These are phyloP conservation scores for Lasioglossum morio DNA, from an alignment of 2,888 invertebrate species.

Conservation along the genomic window DNA sequence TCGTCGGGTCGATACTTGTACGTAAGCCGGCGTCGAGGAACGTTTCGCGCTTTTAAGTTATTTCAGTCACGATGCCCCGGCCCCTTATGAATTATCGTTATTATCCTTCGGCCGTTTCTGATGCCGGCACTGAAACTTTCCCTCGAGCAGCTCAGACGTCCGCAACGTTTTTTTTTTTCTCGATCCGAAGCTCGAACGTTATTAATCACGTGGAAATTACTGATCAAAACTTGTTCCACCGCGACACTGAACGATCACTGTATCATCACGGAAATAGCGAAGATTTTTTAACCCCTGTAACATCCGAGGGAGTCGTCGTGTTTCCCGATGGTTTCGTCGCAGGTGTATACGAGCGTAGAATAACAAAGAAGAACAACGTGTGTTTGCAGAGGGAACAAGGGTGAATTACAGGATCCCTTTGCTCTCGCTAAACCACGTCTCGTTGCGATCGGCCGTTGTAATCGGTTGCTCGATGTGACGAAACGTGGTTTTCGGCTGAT, in stretches of 20 bases:
- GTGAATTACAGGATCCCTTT: conserved; percentile 63
- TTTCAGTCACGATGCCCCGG: conserved; percentile 58
- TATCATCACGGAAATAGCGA: not conserved
- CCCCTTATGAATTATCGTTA: conserved; percentile 65
- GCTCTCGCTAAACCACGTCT: conserved; percentile 62
- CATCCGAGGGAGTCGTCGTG: not conserved
- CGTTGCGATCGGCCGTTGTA: conserved; percentile 62
- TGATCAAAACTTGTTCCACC: not conserved
- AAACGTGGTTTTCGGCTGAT: conserved; percentile 72
- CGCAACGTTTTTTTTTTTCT: not conserved
- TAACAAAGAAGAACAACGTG: not conserved
- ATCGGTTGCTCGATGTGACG: conserved; percentile 67
- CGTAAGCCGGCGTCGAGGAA: conserved; percentile 49
- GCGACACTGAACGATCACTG: not conserved
- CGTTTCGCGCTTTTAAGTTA: conserved; percentile 64
- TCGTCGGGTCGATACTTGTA: conserved; percentile 57
- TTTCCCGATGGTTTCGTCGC: not conserved
- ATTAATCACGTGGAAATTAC: not conserved
- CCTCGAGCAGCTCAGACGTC: not conserved
- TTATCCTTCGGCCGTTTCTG: conserved; percentile 42
- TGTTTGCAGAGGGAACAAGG: conserved; percentile 56
- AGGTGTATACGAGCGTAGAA: not conserved
- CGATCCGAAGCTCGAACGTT: not conserved
- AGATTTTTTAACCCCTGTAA: not conserved
- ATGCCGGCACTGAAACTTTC: conserved; percentile 17